A percentile compares a stretch with the other conserved stretches of the same genome.
phyloP scores from a whole-genome alignment of 2,888 invertebrate species.

The Euspilapteryx auroguttella region DNA sequence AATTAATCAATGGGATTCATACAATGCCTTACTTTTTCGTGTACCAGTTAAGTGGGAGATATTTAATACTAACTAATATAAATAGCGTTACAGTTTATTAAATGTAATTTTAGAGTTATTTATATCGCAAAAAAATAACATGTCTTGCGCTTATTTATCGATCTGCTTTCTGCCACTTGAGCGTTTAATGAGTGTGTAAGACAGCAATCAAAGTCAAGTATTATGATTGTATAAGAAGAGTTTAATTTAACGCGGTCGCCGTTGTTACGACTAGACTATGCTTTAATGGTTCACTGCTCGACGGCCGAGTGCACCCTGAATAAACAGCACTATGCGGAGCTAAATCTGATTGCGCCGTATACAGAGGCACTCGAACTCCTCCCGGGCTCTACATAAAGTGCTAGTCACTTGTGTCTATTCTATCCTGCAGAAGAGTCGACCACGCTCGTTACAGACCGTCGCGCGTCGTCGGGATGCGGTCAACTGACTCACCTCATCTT shows the following conservation, averaged over 20 bases:
- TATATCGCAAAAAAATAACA: constrained; percentile 33
- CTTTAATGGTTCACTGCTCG: constrained; percentile 58
- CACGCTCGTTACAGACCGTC: too few relatives aligned
- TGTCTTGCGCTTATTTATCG: constrained; percentile 31
- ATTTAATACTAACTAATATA: too few relatives aligned
- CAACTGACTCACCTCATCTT: constrained; percentile 20
- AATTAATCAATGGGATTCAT: constrained; percentile 42
- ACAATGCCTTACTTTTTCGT: too few relatives aligned
- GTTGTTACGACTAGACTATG: constrained; percentile 38
- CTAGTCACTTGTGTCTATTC: constrained; percentile 32
- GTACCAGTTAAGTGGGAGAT: too few relatives aligned
- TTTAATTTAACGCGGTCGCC: constrained; percentile 44
- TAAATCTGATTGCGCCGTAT: constrained; percentile 57
- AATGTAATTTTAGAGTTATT: too few relatives aligned
- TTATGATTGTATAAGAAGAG: constrained; percentile 53
- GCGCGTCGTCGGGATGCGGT: constrained; percentile 32
- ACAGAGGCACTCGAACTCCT: constrained; percentile 44
- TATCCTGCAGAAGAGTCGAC: too few relatives aligned
- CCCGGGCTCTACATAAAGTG: constrained; percentile 26
- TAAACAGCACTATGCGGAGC: constrained; percentile 51
- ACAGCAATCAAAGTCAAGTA: constrained; percentile 51
- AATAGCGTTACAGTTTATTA: too few relatives aligned
- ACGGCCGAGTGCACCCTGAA: constrained; percentile 56
- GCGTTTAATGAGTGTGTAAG: constrained; percentile 49
- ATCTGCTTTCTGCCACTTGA: constrained; percentile 37